Evolutionary conservation across 2,888 invertebrate species (phyloP), one percentile per base, ranked within the genome.

Genomic region (Lasiommata megera): DNA sequence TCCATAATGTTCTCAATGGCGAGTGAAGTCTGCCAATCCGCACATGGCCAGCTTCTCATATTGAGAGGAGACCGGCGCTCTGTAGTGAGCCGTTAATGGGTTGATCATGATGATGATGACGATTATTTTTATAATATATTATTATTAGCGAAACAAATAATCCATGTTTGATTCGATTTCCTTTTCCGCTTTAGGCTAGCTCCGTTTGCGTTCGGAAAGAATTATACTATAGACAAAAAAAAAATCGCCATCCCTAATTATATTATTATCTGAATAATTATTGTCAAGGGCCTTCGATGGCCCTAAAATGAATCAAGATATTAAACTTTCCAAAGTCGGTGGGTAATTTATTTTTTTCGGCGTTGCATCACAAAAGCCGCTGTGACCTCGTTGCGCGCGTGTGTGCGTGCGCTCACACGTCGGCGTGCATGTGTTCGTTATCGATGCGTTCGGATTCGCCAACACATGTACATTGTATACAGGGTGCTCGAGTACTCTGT

Each of bases 321-420:
- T 67, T 62, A 60, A 61, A 71, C 70, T 71, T 83, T 81, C 82
- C 79, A 79, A 79, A 73, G 68, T 66, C 59, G 66, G 67, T 67
- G 67, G 72, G 64, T 70, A 72, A 68, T 76, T 79, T 78, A 75
- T 74, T 60, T 63, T n/a, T 62, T 66, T 65, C 64, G 58, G 46
- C 44, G 74, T 82, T 82, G 80, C 81, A 79, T 81, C 81, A 82
- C 80, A 61, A 62, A 66, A 61, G 63, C 81, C 67, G 80, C 73
- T 74, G 74, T 88, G 89, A 89, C 89, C 89, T 83, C 88, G 82
- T 80, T 88, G 81, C 78, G 46, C 77, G 68, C 51, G 62, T 72
- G 61, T 73, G 73, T 75, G 72, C 68, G 73, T 74, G 71, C 69
- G 61, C 54, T 31, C 43, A 29, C 64, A 62, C 60, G 53, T 51